Base-by-base conservation (phyloP, 2,113 vertebrate genomes). In the Dolichallabes microphthalmus region DNA sequence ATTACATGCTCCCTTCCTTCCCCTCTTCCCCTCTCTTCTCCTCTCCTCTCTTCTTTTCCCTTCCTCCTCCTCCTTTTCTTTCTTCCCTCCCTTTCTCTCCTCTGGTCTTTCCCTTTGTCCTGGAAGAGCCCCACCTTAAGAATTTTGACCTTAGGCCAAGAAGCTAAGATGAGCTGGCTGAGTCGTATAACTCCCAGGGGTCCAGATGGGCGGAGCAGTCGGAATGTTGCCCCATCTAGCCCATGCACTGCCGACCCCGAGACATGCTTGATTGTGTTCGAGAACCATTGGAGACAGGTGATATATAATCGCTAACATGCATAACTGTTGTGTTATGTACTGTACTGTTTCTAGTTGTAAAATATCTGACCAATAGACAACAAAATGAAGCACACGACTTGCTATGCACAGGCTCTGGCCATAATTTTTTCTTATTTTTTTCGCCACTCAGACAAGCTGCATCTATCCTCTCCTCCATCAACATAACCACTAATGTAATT, bases 231-330 rank as follows among this genome's bases (percentile, higher is more conserved):
- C 85, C 93, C 94, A 27, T 95, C 96, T 86, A 93, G 93, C 64
- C 96, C 95, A 0, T 96, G 97, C 91, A 96, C 93, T 0, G 97
- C 97, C 0, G 97, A 99, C 92, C 97, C 97, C 0, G 97, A 99
- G 92, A 99, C 97, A 63, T 99, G 97, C 93, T 95, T 98, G 77
- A 99, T 99, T 96, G 97, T 99, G 87, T 98, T 98, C 92, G 95
- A 97, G 92, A 99, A 98, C 93, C 97, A 98, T 92, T 99, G 97
- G 97, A 95, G 96, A 88, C 97, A 99, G 95, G 97, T 98, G 88
- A 94, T 15, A 20, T 66, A 64, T 20, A 22, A 30, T 27, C 55
- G 17, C n/a, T 9, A 19, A 68, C 52, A 17, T 19, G 66, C 39
- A 32, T 50, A 35, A 22, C 15, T 58, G 27, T 45, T 45, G 45